Conservation (phyloP, 2,797 vertebrate species). For the Amphiprion clarkii region DNA sequence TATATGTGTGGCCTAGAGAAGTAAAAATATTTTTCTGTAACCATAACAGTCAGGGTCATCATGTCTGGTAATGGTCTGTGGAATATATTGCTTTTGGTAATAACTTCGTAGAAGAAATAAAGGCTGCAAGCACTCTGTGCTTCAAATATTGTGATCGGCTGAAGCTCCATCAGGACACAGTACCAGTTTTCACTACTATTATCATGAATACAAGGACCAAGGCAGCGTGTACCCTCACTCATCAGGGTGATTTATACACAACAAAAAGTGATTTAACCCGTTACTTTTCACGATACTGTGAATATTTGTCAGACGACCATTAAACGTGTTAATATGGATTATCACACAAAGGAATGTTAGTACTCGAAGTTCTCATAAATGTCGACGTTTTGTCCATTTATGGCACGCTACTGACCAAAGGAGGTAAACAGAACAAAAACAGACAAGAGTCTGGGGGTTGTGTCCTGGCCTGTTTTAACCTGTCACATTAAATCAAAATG, state of each 20-base stretch:
- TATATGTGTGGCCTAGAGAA: conserved; percentile 60
- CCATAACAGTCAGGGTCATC: conserved; percentile 73
- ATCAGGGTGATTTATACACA: conserved; percentile 19
- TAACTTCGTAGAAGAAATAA: conserved; percentile 44
- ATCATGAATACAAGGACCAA: conserved; percentile 9
- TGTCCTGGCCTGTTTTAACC: conserved; percentile 34
- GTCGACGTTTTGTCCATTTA: conserved; percentile 60
- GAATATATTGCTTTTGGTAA: conserved; percentile 68
- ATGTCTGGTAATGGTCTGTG: conserved; percentile 65
- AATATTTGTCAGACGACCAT: not conserved
- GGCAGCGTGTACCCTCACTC: not conserved
- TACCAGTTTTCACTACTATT: conserved; percentile 15
- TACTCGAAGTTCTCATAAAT: conserved; percentile 37
- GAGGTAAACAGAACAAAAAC: conserved; percentile 43
- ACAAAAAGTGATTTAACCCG: conserved; percentile 6
- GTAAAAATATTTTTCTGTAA: conserved; percentile 78
- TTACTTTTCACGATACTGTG: not conserved
- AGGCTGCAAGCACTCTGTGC: conserved; percentile 28
- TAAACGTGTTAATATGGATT: conserved; percentile 5
- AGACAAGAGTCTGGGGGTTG: conserved; percentile 26
- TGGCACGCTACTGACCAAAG: conserved; percentile 26
- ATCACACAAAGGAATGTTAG: not conserved
- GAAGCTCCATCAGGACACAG: conserved; percentile 10
- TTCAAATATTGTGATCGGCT: conserved; percentile 32
- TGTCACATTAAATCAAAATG: conserved; percentile 67